These are phyloP conservation scores for Fregata magnificens DNA, from an alignment of 2,113 vertebrate species.

Conservation along the genomic window DNA sequence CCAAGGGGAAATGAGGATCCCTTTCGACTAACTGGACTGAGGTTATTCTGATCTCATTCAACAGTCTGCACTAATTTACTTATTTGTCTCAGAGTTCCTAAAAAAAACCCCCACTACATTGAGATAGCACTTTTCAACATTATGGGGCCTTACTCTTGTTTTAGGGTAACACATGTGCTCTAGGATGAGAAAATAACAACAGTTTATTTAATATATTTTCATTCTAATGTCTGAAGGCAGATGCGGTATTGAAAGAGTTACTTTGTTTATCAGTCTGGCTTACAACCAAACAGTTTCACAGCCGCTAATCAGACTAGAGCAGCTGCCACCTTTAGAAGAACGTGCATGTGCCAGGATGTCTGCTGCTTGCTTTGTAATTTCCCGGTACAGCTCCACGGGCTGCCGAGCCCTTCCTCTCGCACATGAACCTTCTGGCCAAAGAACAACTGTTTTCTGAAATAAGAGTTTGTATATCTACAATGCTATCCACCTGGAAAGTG, in stretches of 20 bases:
- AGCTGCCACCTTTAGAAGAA: conserved; percentile 37
- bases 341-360: not conserved
- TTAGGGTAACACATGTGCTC: not conserved
- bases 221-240: not conserved
- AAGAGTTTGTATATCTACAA: not conserved
- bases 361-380: conserved; percentile 13
- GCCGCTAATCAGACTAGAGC: conserved; percentile 31
- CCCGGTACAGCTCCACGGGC: not conserved
- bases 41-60: not conserved
- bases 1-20: not conserved
- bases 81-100: not conserved
- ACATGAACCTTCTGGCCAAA: not conserved
- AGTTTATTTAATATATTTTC: not conserved
- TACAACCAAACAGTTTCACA: not conserved
- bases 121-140: not conserved
- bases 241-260: not conserved
- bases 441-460: not conserved
- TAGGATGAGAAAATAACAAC: not conserved
- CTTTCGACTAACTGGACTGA: not conserved
- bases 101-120: not conserved
- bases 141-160: not conserved
- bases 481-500: not conserved
- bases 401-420: not conserved
- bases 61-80: not conserved
- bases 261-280: not conserved